A percentile compares a stretch with the other conserved stretches of the same genome.
phyloP scores from a whole-genome alignment of 2,113 vertebrate species.

The Hippocampus zosterae region DNA sequence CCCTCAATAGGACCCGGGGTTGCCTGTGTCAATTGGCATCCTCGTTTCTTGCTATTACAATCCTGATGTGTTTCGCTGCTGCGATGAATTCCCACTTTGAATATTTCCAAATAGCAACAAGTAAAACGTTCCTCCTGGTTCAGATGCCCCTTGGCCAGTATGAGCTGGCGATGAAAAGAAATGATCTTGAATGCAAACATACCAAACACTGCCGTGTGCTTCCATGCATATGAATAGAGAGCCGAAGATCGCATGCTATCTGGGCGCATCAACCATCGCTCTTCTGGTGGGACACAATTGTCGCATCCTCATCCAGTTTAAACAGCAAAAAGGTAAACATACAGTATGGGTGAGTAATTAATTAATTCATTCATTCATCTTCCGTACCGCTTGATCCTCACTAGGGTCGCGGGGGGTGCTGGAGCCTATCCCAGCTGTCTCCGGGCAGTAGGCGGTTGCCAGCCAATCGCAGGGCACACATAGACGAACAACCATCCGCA shows the following conservation, averaged over 20 bases:
- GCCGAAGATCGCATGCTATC: too few relatives aligned
- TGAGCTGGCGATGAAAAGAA: background rate
- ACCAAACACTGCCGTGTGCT: slow-evolving; percentile 23
- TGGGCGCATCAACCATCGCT: too few relatives aligned
- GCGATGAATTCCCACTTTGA: background rate
- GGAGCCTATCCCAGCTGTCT: too few relatives aligned
- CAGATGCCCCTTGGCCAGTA: background rate
- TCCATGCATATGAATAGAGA: slow-evolving; percentile 18
- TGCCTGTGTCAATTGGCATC: background rate
- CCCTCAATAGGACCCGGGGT: slow-evolving; percentile 13
- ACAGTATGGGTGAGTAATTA: background rate
- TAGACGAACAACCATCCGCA: too few relatives aligned
- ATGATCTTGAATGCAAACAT: slow-evolving; percentile 11
- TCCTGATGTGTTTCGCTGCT: background rate
- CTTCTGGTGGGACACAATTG: too few relatives aligned
- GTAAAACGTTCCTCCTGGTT: slow-evolving; percentile 8
- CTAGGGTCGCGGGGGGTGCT: too few relatives aligned
- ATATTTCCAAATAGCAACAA: background rate
- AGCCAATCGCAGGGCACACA: too few relatives aligned
- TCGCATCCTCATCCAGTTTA: too few relatives aligned
- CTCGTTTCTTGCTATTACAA: slow-evolving; percentile 1
- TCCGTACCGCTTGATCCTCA: too few relatives aligned
- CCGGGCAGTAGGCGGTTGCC: too few relatives aligned
- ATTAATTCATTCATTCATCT: too few relatives aligned
- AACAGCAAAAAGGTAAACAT: background rate